These are phyloP conservation scores for Dipodomys spectabilis DNA, from an alignment of 2,113 vertebrate species.

Conservation along the genomic window DNA sequence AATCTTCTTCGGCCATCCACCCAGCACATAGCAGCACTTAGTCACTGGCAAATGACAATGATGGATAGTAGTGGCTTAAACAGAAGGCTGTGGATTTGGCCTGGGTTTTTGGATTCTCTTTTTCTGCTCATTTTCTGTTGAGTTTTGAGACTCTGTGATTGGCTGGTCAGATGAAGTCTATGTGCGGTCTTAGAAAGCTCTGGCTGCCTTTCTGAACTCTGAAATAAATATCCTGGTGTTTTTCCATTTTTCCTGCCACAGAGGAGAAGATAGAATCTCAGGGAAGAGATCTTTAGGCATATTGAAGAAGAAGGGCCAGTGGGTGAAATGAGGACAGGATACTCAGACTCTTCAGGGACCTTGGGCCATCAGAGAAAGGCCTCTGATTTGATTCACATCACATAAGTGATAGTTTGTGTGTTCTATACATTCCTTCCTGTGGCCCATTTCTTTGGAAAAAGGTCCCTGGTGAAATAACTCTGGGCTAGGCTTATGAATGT, in stretches of 20 bases:
- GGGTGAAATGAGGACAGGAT: constrained; percentile 13
- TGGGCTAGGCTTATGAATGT: background rate
- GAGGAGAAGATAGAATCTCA: constrained; percentile 46
- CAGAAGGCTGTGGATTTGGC: constrained; percentile 60
- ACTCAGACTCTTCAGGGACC: background rate
- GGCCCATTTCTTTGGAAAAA: constrained; percentile 35
- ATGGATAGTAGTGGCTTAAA: background rate
- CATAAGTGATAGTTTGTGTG: constrained; percentile 27
- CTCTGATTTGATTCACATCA: constrained; percentile 40
- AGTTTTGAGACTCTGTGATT: constrained; percentile 47
- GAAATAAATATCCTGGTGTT: constrained; percentile 68
- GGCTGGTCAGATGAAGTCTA: constrained; percentile 37
- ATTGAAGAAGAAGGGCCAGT: constrained; percentile 16
- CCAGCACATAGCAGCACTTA: constrained; percentile 19
- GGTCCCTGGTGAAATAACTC: constrained; percentile 40
- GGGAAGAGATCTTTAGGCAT: constrained; percentile 26
- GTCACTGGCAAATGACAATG: background rate
- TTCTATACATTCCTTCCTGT: background rate
- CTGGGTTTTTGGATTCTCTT: constrained; percentile 7
- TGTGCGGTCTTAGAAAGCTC: constrained; percentile 11
- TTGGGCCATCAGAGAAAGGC: background rate
- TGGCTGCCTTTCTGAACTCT: constrained; percentile 60
- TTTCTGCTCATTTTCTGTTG: constrained; percentile 19
- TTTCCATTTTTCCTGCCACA: constrained; percentile 73
- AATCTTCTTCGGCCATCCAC: background rate